Percentiles rank a stretch among this genome's conserved stretches.
phyloP scores from a whole-genome alignment of 2,113 vertebrate genomes.

The Strix uralensis region DNA sequence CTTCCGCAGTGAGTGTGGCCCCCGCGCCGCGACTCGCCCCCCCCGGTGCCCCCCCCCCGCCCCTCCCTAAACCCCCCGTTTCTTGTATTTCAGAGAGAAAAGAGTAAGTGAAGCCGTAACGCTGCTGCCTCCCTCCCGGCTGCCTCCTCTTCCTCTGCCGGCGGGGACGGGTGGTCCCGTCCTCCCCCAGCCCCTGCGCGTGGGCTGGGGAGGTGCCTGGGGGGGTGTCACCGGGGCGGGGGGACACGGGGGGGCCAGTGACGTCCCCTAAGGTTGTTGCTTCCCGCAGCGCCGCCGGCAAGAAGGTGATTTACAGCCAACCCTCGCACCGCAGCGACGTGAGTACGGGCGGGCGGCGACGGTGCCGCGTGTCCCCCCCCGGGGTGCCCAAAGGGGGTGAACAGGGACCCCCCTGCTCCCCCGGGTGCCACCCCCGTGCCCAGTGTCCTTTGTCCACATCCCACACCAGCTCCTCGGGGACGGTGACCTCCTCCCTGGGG shows the following conservation, averaged over 20 bases:
- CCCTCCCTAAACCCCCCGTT: too few species aligned
- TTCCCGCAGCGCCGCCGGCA: neutral
- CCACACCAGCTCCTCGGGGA: neutral
- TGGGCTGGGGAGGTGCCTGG: neutral
- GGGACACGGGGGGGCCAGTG: neutral
- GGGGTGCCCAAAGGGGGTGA: neutral
- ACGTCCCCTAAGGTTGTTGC: neutral
- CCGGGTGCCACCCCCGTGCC: neutral
- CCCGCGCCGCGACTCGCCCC: too few species aligned
- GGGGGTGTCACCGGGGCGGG: neutral
- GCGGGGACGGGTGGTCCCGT: neutral
- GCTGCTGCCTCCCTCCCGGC: neutral
- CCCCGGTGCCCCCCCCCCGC: neutral
- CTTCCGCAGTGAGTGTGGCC: conserved; percentile 80
- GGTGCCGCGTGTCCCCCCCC: neutral
- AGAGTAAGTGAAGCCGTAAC: neutral
- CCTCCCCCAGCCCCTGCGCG: neutral
- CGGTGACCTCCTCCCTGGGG: neutral
- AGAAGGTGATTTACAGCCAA: conserved; percentile 79
- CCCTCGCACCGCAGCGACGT: conserved; percentile 66
- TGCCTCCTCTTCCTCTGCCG: neutral
- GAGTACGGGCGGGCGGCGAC: neutral
- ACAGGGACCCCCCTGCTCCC: neutral
- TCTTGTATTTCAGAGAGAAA: conserved; percentile 30
- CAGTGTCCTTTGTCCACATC: neutral